These are phyloP conservation scores for Poecilia velifera DNA, from an alignment of 2,797 vertebrate species.

Conservation along the genomic window DNA sequence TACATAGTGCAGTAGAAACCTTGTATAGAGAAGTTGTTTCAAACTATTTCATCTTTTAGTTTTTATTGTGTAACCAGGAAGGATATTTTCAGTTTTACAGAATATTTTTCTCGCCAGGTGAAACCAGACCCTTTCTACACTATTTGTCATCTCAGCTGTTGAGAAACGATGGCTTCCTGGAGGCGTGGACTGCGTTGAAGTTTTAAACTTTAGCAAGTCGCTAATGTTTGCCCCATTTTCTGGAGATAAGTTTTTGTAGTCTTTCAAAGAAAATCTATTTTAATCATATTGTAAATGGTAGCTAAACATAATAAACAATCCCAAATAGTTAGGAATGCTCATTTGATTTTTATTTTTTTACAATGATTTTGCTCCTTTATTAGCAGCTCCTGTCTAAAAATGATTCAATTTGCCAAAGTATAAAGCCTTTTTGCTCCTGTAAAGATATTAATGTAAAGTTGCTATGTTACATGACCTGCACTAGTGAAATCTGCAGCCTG, in stretches of 20 bases:
- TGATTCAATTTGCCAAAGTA: constrained; percentile 13
- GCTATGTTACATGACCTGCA: constrained; percentile 40
- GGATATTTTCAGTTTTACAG: constrained; percentile 4
- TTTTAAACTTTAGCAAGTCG: too few relatives aligned
- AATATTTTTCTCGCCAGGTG: background rate
- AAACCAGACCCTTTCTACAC: too few relatives aligned
- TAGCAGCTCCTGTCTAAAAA: constrained; percentile 27
- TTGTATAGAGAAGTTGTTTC: background rate
- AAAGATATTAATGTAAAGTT: constrained; percentile 32
- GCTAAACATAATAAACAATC: background rate
- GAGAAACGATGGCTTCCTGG: too few relatives aligned
- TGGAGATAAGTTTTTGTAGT: background rate
- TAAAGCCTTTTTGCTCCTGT: too few relatives aligned
- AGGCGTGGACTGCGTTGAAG: too few relatives aligned
- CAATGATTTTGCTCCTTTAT: background rate
- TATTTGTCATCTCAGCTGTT: too few relatives aligned
- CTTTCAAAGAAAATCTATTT: background rate
- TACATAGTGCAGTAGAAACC: background rate
- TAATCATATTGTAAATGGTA: background rate
- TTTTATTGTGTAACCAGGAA: background rate
- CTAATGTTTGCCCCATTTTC: background rate
- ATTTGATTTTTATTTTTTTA: background rate
- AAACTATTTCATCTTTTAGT: background rate
- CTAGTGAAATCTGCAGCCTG: constrained; percentile 43
- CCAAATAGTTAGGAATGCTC: background rate